phyloP scores from a whole-genome alignment of 2,113 vertebrate genomes.

The Galbula dea region DNA sequence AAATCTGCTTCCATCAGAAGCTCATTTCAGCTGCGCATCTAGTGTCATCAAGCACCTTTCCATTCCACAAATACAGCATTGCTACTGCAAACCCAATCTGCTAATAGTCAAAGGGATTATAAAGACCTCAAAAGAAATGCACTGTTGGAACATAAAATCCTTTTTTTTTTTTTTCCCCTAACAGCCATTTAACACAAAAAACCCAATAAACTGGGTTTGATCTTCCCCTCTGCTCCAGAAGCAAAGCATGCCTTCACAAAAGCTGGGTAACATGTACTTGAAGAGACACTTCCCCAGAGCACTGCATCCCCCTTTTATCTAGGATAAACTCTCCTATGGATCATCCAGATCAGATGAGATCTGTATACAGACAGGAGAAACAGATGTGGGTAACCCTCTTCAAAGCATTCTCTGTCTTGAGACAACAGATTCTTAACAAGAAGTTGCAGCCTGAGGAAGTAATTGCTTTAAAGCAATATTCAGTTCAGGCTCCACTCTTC shows the following conservation, averaged over 20 bases:
- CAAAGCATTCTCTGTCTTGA: not conserved
- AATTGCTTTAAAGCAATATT: not conserved
- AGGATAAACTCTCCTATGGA: not conserved
- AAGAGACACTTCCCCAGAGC: not conserved
- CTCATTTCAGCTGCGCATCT: not conserved
- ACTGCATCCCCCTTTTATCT: fast-evolving
- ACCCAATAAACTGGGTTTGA: not conserved
- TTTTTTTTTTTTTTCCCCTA: not conserved
- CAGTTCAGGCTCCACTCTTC: not conserved
- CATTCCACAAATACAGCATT: not conserved
- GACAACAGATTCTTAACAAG: not conserved
- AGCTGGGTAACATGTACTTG: too few species aligned
- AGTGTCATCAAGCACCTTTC: not conserved
- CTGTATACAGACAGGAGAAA: not conserved
- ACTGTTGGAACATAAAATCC: not conserved
- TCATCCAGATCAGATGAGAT: not conserved
- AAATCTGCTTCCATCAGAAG: not conserved
- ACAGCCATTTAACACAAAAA: not conserved
- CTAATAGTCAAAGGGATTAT: not conserved
- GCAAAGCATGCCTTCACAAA: not conserved
- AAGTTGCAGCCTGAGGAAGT: not conserved
- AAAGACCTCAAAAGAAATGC: not conserved
- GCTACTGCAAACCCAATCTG: not conserved
- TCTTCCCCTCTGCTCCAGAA: not conserved
- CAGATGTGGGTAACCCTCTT: not conserved